phyloP scores from a whole-genome alignment of 1,140 invertebrate species.

The Achatina immaculata region DNA sequence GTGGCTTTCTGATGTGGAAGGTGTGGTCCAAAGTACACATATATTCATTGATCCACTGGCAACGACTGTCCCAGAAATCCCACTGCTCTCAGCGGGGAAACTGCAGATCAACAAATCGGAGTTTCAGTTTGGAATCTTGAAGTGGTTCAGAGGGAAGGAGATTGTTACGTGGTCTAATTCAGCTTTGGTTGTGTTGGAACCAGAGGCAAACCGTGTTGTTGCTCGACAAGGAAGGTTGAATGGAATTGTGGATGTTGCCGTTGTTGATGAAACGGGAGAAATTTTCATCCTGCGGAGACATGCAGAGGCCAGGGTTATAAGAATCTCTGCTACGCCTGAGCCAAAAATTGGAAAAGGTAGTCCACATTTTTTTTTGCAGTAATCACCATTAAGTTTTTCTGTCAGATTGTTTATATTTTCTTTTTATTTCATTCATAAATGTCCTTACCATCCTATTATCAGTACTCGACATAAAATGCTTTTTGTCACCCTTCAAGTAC shows the following conservation, averaged over 20 bases:
- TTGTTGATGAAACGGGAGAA: conserved; percentile 75
- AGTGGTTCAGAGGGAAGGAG: conserved; percentile 79
- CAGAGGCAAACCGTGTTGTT: conserved; percentile 74
- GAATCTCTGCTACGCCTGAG: conserved; percentile 55
- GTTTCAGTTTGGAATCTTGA: conserved; percentile 78
- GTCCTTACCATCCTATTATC: too few relatives aligned
- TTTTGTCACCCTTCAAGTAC: too few relatives aligned
- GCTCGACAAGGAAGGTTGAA: conserved; percentile 70
- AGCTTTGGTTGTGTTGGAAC: conserved; percentile 82
- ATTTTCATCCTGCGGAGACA: conserved; percentile 80
- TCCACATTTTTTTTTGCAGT: not conserved
- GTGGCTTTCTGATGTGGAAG: conserved; percentile 83
- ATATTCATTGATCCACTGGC: conserved; percentile 82
- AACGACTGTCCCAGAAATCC: conserved; percentile 46
- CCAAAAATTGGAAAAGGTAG: not conserved
- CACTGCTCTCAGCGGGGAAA: conserved; percentile 43
- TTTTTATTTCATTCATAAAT: not conserved
- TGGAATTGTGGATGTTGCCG: conserved; percentile 75
- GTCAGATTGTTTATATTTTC: not conserved
- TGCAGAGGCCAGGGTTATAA: conserved; percentile 56
- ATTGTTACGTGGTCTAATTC: conserved; percentile 82
- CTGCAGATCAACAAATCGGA: conserved; percentile 31
- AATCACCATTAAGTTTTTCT: not conserved
- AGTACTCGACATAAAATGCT: too few relatives aligned
- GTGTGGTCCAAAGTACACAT: conserved; percentile 85